These are phyloP conservation scores for Pygocentrus nattereri DNA, from an alignment of 2,797 vertebrate species.

Conservation along the genomic window DNA sequence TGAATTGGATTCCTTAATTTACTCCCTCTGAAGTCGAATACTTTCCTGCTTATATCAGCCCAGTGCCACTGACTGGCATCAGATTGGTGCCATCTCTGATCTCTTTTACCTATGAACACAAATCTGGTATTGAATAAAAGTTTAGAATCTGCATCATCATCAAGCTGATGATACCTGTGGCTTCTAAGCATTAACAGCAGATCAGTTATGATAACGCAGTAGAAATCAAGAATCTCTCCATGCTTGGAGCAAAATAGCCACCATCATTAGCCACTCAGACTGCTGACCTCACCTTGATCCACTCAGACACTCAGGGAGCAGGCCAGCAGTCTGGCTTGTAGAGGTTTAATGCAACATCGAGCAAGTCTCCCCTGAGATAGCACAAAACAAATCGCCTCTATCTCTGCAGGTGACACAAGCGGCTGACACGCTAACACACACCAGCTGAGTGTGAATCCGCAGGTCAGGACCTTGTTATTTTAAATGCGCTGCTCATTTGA, in stretches of 20 bases:
- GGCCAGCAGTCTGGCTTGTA: conserved; percentile 2
- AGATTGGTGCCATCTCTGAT: not conserved
- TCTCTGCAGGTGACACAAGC: conserved; percentile 38
- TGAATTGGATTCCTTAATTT: too few species aligned
- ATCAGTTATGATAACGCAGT: not conserved
- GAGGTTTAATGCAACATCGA: conserved; percentile 13
- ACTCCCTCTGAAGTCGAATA: too few species aligned
- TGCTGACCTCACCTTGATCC: conserved; percentile 27
- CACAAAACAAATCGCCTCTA: conserved; percentile 52
- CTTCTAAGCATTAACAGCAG: not conserved
- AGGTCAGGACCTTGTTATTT: conserved; percentile 42
- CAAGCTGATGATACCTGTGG: too few species aligned
- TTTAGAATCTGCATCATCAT: not conserved
- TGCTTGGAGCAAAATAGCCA: not conserved
- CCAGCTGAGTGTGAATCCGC: conserved; percentile 19
- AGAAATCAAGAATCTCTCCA: not conserved
- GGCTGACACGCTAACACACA: conserved; percentile 17
- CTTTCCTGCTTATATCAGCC: too few species aligned
- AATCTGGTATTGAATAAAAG: not conserved
- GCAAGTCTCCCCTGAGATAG: conserved; percentile 17
- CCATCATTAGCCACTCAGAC: conserved; percentile 31
- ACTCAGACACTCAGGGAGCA: conserved; percentile 21
- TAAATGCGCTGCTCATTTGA: conserved; percentile 44
- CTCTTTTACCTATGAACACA: not conserved
- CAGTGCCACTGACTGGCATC: too few species aligned